Evolutionary conservation across 2,113 vertebrate species (phyloP).

Genomic region (Cyanocitta stelleri): DNA sequence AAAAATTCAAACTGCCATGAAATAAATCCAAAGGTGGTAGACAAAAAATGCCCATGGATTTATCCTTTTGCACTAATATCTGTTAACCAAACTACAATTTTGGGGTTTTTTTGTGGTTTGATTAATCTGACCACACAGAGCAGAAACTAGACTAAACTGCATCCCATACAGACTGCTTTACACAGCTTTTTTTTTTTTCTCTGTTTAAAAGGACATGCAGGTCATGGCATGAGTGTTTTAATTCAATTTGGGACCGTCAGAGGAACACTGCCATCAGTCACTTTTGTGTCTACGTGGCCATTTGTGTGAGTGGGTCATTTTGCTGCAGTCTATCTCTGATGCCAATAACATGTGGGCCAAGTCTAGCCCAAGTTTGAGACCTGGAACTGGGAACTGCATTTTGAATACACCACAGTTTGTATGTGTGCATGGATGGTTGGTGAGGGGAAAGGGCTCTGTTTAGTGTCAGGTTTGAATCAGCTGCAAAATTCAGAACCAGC

Average conservation of each 20-base stretch:
- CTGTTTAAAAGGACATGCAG: neutral
- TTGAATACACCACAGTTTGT: neutral
- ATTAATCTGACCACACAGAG: neutral
- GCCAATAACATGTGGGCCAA: neutral
- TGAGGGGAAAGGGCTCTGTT: neutral
- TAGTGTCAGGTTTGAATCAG: neutral
- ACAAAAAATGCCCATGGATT: neutral
- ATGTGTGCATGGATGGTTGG: rapidly evolving
- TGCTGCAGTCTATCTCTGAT: neutral
- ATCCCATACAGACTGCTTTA: neutral
- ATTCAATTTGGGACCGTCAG: neutral
- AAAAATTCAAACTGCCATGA: neutral
- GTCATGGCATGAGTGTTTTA: neutral
- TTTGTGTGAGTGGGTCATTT: neutral
- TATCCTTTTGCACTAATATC: neutral
- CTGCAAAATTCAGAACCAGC: neutral
- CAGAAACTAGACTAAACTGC: neutral
- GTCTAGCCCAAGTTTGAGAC: neutral
- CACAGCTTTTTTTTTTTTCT: neutral
- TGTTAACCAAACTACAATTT: neutral
- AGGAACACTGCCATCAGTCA: neutral
- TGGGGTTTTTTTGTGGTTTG: neutral
- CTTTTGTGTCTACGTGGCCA: neutral
- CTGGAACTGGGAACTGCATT: neutral
- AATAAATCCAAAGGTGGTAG: neutral